A percentile compares a stretch with the other conserved stretches of the same genome.
Evolutionary conservation across 2,888 invertebrate genomes (phyloP).

Genomic region (Leptinotarsa tumamoca): DNA sequence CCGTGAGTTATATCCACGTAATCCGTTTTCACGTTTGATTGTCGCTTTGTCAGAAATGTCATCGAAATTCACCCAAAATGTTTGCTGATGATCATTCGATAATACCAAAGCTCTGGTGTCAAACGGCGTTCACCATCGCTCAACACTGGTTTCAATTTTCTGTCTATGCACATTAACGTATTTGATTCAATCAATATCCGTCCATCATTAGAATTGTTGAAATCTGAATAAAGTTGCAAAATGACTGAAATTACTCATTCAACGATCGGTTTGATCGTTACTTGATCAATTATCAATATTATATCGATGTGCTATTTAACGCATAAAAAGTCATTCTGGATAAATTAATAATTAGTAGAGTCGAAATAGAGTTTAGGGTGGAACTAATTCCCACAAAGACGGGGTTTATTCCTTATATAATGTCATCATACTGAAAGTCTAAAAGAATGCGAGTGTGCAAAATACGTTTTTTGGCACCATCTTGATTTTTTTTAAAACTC

Average conservation of each 20-base stretch:
- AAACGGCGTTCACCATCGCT: neutral
- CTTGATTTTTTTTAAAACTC: too few species aligned
- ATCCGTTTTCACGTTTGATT: neutral
- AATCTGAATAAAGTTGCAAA: slow-evolving; percentile 1
- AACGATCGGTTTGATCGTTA: neutral
- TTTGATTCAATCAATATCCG: slow-evolving; percentile 5
- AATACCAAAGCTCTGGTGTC: slow-evolving; percentile 2
- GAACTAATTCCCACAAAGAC: too few species aligned
- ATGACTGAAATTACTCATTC: neutral
- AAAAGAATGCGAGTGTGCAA: too few species aligned
- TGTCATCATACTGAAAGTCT: too few species aligned
- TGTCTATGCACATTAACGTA: neutral
- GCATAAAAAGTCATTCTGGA: too few species aligned
- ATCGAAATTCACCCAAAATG: slow-evolving; percentile 13
- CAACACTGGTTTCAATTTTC: slow-evolving; percentile 10
- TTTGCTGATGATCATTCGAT: slow-evolving; percentile 1
- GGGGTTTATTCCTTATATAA: too few species aligned
- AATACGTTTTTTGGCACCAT: too few species aligned
- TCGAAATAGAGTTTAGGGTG: too few species aligned
- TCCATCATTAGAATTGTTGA: neutral
- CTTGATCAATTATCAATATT: neutral
- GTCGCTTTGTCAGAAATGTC: neutral
- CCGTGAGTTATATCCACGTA: neutral
- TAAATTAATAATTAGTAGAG: too few species aligned
- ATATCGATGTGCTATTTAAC: too few species aligned